These are phyloP conservation scores for Hypanus sabinus DNA, from an alignment of 2,113 vertebrate species.

Conservation along the genomic window DNA sequence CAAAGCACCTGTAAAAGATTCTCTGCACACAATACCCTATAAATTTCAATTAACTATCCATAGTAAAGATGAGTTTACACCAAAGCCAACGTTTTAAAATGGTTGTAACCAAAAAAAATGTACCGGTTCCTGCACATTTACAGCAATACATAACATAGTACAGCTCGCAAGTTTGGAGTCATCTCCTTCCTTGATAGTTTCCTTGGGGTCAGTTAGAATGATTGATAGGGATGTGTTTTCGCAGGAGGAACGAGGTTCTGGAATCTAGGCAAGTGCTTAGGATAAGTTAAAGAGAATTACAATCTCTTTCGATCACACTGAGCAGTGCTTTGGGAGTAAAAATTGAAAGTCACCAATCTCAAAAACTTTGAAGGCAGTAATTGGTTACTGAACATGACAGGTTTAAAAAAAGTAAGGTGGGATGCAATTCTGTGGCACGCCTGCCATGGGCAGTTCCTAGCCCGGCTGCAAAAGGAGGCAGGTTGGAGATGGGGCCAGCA, in stretches of 20 bases:
- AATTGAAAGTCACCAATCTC: background rate
- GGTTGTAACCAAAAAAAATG: slow-evolving; percentile 75
- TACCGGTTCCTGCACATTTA: slow-evolving; percentile 96
- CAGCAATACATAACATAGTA: slow-evolving; percentile 78
- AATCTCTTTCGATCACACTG: background rate
- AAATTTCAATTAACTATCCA: slow-evolving; percentile 86
- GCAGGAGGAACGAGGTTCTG: background rate
- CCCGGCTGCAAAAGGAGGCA: too few species aligned
- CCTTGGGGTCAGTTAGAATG: slow-evolving; percentile 41
- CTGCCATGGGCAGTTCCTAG: too few species aligned
- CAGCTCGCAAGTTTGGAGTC: slow-evolving; percentile 80
- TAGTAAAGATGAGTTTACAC: slow-evolving; percentile 91
- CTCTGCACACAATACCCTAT: slow-evolving; percentile 87
- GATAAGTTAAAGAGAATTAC: background rate
- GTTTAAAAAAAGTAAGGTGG: too few species aligned
- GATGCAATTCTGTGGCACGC: too few species aligned
- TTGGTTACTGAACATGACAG: background rate
- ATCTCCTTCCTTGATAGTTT: slow-evolving; percentile 65
- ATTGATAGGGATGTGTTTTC: background rate
- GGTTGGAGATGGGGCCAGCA: too few species aligned
- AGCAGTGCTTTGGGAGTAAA: background rate
- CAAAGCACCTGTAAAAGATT: slow-evolving; percentile 93
- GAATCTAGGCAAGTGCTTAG: slow-evolving; percentile 11
- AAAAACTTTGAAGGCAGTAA: background rate
- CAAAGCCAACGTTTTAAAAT: slow-evolving; percentile 91